A percentile compares a stretch with the other conserved stretches of the same genome.
Evolutionary conservation across 2,113 vertebrate species (phyloP).

Genomic region (Clarias gariepinus): DNA sequence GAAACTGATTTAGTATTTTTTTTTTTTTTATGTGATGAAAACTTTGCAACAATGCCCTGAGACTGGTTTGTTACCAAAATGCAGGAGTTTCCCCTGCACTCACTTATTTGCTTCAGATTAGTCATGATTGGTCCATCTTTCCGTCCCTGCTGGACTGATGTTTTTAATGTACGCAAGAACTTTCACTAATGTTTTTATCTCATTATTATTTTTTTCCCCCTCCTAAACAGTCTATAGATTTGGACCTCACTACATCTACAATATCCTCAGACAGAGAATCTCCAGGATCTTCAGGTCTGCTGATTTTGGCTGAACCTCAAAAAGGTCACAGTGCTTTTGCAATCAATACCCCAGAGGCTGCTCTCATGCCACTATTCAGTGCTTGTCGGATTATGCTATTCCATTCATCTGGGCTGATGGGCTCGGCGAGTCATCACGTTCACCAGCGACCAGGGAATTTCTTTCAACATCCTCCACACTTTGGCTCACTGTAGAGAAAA

Average conservation of each 20-base stretch:
- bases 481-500: neutral
- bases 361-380: neutral
- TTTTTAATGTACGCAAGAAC: neutral
- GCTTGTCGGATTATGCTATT: neutral
- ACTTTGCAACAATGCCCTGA: no score
- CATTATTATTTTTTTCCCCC: neutral
- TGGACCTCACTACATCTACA: neutral
- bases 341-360: neutral
- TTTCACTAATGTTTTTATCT: neutral
- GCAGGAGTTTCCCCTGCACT: neutral
- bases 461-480: slow-evolving; percentile 1
- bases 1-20: neutral
- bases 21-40: neutral
- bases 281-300: neutral
- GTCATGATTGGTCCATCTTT: neutral
- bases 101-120: neutral
- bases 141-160: neutral
- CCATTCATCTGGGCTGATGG: neutral
- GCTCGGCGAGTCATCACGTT: neutral
- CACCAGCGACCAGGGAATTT: neutral
- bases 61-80: neutral
- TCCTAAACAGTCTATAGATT: neutral
- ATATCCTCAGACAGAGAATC: neutral
- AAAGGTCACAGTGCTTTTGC: neutral
- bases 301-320: neutral